Percentiles rank a stretch among this genome's conserved stretches.
These are phyloP conservation scores for Digitonthophagus gazella DNA, from an alignment of 2,888 invertebrate genomes.

Conservation along the genomic window DNA sequence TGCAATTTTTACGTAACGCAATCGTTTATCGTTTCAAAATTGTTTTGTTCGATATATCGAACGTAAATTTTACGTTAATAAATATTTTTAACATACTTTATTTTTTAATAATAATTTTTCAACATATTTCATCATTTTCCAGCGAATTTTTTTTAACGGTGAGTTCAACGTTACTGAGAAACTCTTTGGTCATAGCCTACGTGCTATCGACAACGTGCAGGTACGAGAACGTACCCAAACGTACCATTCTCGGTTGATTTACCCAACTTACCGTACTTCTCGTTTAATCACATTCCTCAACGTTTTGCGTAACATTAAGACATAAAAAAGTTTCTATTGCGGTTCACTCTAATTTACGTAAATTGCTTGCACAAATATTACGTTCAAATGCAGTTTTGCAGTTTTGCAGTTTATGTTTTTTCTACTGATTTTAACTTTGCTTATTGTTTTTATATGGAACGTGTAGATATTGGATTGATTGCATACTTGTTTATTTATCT, in stretches of 20 bases:
- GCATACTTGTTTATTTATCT: too few relatives aligned
- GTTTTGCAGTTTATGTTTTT: too few relatives aligned
- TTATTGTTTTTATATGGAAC: too few relatives aligned
- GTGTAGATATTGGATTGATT: too few relatives aligned
- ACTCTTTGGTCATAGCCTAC: neutral
- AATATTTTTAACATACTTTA: too few relatives aligned
- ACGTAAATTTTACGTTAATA: too few relatives aligned
- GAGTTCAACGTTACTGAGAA: slow-evolving; percentile 11
- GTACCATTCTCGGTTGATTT: neutral
- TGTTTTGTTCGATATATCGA: too few relatives aligned
- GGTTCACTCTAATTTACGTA: neutral
- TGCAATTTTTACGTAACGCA: too few relatives aligned
- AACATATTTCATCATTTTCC: neutral
- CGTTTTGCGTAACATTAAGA: neutral
- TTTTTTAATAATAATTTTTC: too few relatives aligned
- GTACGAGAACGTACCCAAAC: neutral
- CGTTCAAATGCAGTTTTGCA: neutral
- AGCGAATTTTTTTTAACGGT: neutral
- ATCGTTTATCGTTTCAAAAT: too few relatives aligned
- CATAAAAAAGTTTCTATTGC: neutral
- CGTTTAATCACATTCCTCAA: neutral
- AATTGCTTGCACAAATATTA: neutral
- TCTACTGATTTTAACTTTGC: too few relatives aligned
- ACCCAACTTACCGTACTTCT: neutral
- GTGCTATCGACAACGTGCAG: neutral